These are phyloP conservation scores for Formicarius rufipectus DNA, from an alignment of 2,113 vertebrate genomes.

Conservation along the genomic window DNA sequence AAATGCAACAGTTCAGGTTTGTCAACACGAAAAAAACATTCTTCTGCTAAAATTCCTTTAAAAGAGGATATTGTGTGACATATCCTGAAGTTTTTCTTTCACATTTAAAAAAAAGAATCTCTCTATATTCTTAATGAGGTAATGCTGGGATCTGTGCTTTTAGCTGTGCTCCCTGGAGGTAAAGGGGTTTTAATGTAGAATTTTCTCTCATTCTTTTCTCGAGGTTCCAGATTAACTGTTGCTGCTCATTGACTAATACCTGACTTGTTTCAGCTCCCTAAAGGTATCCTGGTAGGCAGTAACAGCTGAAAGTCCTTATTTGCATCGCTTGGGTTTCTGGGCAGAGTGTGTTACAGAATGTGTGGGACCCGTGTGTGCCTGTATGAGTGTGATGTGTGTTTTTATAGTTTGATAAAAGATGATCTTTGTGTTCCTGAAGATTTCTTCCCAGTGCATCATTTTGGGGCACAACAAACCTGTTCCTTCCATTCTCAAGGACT, in stretches of 20 bases:
- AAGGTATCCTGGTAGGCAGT: neutral
- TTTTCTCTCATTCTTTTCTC: neutral
- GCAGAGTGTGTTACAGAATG: neutral
- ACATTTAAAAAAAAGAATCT: neutral
- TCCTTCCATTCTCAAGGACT: neutral
- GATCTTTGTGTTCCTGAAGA: neutral
- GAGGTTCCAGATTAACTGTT: neutral
- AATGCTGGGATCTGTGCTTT: neutral
- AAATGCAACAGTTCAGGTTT: neutral
- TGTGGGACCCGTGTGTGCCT: neutral
- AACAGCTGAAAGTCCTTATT: neutral
- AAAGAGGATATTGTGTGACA: neutral
- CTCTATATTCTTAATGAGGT: neutral
- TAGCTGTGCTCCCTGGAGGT: neutral
- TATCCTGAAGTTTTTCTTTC: neutral
- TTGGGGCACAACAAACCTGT: neutral
- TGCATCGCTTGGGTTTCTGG: neutral
- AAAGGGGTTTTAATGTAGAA: neutral
- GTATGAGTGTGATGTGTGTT: accelerated
- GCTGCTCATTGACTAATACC: neutral
- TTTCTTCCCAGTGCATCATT: neutral
- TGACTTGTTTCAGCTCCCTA: neutral
- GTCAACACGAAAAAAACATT: neutral
- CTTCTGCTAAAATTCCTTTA: neutral
- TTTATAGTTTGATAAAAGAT: neutral